Conservation (phyloP, 2,888 invertebrate genomes). For the Mythimna pallens region DNA sequence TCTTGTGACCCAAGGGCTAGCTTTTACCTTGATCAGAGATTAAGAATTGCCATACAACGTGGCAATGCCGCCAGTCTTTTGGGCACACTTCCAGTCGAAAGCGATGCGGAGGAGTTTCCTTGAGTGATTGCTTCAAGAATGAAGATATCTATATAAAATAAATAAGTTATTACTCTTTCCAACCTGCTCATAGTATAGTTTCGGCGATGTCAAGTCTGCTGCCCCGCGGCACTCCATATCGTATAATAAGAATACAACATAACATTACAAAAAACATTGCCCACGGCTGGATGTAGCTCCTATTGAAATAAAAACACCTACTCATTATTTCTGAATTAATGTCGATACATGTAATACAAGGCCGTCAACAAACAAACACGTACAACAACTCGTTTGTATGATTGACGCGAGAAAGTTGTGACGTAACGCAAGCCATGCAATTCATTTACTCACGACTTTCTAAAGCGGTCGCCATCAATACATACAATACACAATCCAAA, state of each 20-base stretch:
- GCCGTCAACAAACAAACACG: constrained; percentile 19
- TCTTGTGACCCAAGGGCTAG: too few relatives aligned
- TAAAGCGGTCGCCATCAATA: constrained; percentile 33
- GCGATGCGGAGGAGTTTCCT: too few relatives aligned
- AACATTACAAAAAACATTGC: constrained; percentile 7
- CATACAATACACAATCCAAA: constrained; percentile 20
- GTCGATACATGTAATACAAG: constrained; percentile 12
- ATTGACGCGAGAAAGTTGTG: constrained; percentile 53
- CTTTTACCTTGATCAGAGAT: too few relatives aligned
- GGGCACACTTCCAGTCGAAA: too few relatives aligned
- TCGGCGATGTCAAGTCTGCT: background rate
- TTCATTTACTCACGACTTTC: constrained; percentile 43
- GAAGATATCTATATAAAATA: too few relatives aligned
- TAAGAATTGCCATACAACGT: too few relatives aligned
- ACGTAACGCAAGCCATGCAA: constrained; percentile 16
- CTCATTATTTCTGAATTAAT: constrained; percentile 10
- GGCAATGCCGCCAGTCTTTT: too few relatives aligned
- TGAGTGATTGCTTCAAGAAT: too few relatives aligned
- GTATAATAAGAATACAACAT: constrained; percentile 14
- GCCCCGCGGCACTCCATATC: background rate
- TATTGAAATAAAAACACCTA: background rate
- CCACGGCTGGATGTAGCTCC: background rate
- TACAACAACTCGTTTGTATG: constrained; percentile 15
- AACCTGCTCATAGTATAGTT: background rate
- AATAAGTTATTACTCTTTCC: background rate